These are phyloP conservation scores for Anabas testudineus DNA, from an alignment of 2,797 vertebrate species.

Conservation along the genomic window DNA sequence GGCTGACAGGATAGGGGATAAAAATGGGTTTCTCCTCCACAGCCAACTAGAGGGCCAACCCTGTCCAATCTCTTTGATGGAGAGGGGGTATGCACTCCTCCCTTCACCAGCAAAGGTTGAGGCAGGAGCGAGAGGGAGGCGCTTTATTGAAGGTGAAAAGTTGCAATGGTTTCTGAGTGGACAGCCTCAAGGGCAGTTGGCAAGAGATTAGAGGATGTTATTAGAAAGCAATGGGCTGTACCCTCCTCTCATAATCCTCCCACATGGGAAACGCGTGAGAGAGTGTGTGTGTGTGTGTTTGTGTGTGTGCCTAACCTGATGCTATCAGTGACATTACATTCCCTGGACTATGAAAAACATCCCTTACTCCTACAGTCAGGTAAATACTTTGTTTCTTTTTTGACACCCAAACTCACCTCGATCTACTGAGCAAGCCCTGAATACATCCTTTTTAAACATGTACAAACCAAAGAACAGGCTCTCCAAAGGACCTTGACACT, in stretches of 20 bases:
- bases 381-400: slow-evolving; percentile 52
- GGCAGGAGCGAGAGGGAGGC: slow-evolving; percentile 48
- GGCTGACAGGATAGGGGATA: slow-evolving; percentile 72
- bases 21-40: slow-evolving; percentile 75
- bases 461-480: neutral
- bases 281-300: slow-evolving; percentile 30
- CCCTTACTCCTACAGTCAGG: slow-evolving; percentile 27
- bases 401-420: slow-evolving; percentile 19
- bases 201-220: slow-evolving; percentile 82
- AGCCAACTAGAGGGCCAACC: slow-evolving; percentile 66
- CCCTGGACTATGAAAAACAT: slow-evolving; percentile 48
- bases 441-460: neutral
- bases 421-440: neutral
- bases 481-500: neutral
- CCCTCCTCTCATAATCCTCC: slow-evolving; percentile 77
- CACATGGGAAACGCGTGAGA: slow-evolving; percentile 46
- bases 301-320: slow-evolving; percentile 47
- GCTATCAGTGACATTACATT: slow-evolving; percentile 67
- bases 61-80: slow-evolving; percentile 75
- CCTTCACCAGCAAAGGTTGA: slow-evolving; percentile 40
- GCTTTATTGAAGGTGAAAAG: slow-evolving; percentile 81
- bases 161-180: slow-evolving; percentile 80
- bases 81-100: slow-evolving; percentile 48
- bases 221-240: slow-evolving; percentile 84
- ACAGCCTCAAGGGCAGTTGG: slow-evolving; percentile 78